Base-by-base conservation (phyloP, 2,113 vertebrate genomes). In the Hiodon alosoides region DNA sequence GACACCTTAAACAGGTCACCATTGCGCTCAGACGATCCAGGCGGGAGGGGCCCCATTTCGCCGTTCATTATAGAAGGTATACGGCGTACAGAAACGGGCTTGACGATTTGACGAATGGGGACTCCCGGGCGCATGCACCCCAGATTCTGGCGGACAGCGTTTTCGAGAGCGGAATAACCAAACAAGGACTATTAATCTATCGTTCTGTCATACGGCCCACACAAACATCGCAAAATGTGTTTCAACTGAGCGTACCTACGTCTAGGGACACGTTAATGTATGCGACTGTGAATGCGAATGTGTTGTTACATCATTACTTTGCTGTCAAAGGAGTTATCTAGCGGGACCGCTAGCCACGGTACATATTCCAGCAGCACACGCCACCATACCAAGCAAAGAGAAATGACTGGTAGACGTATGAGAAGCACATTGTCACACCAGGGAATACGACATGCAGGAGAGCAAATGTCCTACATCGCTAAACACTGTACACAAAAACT, bases 191-290 rank as follows among this genome's bases (percentile, higher is more conserved):
- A 64, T 14, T 57, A 85, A 86, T 86, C 81, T 79, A 87, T 87
- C 85, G 85, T 73, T 55, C 71, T 80, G 86, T 83, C 86, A 83
- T 62, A 14, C 55, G 67, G 74, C 78, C 76, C 69, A 53, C 66
- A 78, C 74, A 65, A 16, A 70, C 17, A 16, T 46, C 4, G 7
- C n/a, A 51, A 57, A 46, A 31, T 6, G 17, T 16, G 69, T 66
- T 47, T 66, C 31, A 47, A 48, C 64, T 10, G 11, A n/a, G 17
- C 73, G 2, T 53, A n/a, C 11, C 54, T 8, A 55, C 64, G 58
- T 65, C 73, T 57, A 47, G 64, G 73, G 54, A 68, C 53, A 58
- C 58, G 73, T 17, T 50, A 59, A 75, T 31, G 65, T 4, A 2
- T 46, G 10, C 47, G 9, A 16, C 31, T 4, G 73, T 67, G 31